Evolutionary conservation across 2,888 invertebrate genomes (phyloP).

Genomic region (Gnatocerus cornutus): DNA sequence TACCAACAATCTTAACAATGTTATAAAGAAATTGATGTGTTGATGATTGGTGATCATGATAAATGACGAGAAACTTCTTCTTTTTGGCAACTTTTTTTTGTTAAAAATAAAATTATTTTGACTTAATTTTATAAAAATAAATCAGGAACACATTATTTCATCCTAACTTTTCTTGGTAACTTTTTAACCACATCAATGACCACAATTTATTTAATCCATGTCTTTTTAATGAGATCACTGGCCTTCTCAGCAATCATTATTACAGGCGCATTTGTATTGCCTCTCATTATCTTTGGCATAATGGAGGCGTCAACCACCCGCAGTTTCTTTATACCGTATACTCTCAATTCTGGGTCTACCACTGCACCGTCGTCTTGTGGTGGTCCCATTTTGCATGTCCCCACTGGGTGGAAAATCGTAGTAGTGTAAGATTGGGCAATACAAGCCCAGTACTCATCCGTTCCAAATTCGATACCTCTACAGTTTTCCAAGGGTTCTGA

Average conservation of each 20-base stretch:
- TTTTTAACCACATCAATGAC: neutral
- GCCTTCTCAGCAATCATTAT: slow-evolving; percentile 91
- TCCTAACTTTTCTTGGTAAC: neutral
- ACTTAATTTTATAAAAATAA: no score
- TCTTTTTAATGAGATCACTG: slow-evolving; percentile 86
- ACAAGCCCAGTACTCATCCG: slow-evolving; percentile 25
- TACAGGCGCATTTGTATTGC: slow-evolving; percentile 87
- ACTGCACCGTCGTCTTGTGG: slow-evolving; percentile 29
- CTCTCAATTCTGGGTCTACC: slow-evolving; percentile 41
- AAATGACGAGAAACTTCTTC: no score
- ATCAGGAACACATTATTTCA: no score
- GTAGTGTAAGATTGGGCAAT: neutral
- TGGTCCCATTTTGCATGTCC: slow-evolving; percentile 49
- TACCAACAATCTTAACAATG: no score
- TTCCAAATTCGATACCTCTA: slow-evolving; percentile 1
- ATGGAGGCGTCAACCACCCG: slow-evolving; percentile 88
- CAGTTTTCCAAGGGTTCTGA: neutral
- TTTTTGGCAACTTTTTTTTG: no score
- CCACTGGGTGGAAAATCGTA: slow-evolving; percentile 17
- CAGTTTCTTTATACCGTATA: slow-evolving; percentile 73
- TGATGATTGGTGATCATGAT: no score
- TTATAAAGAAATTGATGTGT: no score
- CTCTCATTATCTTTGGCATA: slow-evolving; percentile 85
- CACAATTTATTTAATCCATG: slow-evolving; percentile 71
- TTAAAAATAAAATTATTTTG: no score